Base-by-base conservation (phyloP, 2,888 invertebrate genomes). In the Resseliella maxima region DNA sequence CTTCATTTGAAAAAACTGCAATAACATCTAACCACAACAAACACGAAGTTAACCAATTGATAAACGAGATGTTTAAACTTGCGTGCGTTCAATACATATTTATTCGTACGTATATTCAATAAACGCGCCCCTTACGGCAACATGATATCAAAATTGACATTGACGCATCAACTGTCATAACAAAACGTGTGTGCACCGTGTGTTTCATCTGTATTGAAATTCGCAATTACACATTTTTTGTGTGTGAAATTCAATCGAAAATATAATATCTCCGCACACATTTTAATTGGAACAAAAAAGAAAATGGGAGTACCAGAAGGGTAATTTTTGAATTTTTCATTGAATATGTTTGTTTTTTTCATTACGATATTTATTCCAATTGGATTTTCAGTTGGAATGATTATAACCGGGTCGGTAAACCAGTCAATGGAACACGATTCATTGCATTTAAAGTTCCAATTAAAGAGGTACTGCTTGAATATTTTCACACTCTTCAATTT, bases 391-490 rank as follows among this genome's bases (percentile, higher is more conserved):
- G 92, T 88, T 92, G 92, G 92, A 88, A 89, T 41, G 86, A 89
- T 15, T 92, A 92, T 87, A 89, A 87, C 45, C 89, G 91, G 1
- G 89, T 93, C 86, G 93, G 93, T 1, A 88, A 90, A 38, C 90
- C 89, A 10, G 91, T 94, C 45, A 89, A 90, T 1, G 93, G 92
- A 12, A 93, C 93, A 1, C 90, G 92, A 35, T 92, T 94, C 88
- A 90, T 94, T 88, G 91, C 93, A 54, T 93, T 93, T 89, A 94
- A 94, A 89, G 93, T 93, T 87, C 94, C 94, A 24, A 89, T 94
- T 15, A 27, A 31, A 72, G 83, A 36, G 83, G 36, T 38, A 38
- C n/a, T 6, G 24, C 8, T 64, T 3, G 64, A 64, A 31, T n/a
- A n/a, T n/a, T n/a, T n/a, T n/a, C n/a, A n/a, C n/a, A n/a, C n/a